A percentile compares a stretch with the other conserved stretches of the same genome.
phyloP scores from a whole-genome alignment of 2,113 vertebrate species.

The Emydocephalus ijimae region DNA sequence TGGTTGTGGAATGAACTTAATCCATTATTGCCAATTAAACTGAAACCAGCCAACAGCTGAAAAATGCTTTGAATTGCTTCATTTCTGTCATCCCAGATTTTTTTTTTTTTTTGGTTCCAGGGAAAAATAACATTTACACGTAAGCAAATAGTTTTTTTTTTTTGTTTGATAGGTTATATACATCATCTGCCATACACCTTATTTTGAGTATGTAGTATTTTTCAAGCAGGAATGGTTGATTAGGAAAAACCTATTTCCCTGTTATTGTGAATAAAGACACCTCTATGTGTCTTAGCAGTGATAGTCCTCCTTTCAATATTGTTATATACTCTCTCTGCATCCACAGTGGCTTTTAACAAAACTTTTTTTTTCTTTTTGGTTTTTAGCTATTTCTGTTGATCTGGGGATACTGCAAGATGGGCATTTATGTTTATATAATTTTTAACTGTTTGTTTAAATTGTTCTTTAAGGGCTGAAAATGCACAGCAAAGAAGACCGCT shows the following conservation, averaged over 20 bases:
- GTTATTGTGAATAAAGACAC: neutral
- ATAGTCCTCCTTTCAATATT: neutral
- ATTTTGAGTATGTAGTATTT: neutral
- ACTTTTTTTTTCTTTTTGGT: neutral
- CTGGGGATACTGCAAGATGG: neutral
- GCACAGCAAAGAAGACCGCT: slow-evolving; percentile 9
- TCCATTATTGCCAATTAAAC: neutral
- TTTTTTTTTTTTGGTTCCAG: too few species aligned
- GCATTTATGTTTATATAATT: neutral
- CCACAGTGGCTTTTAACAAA: neutral
- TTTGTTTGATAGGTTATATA: neutral
- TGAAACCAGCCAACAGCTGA: neutral
- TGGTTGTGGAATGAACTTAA: neutral
- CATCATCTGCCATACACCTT: too few species aligned
- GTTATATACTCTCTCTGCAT: neutral
- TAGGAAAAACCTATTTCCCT: neutral
- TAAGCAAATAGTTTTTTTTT: neutral
- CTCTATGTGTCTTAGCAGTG: neutral
- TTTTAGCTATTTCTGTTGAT: neutral
- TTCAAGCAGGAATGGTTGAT: neutral
- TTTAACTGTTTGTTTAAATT: neutral
- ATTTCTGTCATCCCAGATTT: neutral
- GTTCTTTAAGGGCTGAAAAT: slow-evolving; percentile 39
- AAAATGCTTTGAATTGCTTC: neutral
- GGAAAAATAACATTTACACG: neutral